These are phyloP conservation scores for Catocala sponsa DNA, from an alignment of 2,888 invertebrate genomes.

Conservation along the genomic window DNA sequence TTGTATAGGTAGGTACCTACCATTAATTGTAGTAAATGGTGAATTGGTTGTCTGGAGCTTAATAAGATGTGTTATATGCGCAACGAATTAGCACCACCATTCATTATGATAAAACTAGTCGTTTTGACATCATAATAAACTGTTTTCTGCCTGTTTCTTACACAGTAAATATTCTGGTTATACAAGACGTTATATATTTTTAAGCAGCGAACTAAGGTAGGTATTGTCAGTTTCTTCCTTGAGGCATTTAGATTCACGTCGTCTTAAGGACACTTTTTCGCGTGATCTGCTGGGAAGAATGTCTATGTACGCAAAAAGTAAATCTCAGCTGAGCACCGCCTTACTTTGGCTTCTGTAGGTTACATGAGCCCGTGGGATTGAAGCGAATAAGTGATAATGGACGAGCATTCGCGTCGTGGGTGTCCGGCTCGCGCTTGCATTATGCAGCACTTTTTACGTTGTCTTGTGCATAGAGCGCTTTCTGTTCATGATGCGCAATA, in stretches of 20 bases:
- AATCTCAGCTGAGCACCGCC: slow-evolving; percentile 73
- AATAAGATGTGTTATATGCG: too few species aligned
- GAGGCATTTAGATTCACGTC: slow-evolving; percentile 38
- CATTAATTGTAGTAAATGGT: too few species aligned
- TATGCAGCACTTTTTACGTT: slow-evolving; percentile 77
- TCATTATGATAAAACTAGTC: too few species aligned
- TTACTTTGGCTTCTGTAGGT: slow-evolving; percentile 77
- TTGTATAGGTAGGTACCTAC: too few species aligned
- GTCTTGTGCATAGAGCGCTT: slow-evolving; percentile 60
- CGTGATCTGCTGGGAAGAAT: slow-evolving; percentile 72
- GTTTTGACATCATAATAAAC: too few species aligned
- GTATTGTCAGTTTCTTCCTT: slow-evolving; percentile 32
- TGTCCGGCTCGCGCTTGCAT: slow-evolving; percentile 76
- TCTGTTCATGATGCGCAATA: slow-evolving; percentile 73
- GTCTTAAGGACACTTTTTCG: slow-evolving; percentile 57
- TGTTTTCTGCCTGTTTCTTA: too few species aligned
- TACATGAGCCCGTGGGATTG: slow-evolving; percentile 83
- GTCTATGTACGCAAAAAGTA: slow-evolving; percentile 68
- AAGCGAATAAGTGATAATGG: slow-evolving; percentile 65
- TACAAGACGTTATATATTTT: slow-evolving; percentile 5
- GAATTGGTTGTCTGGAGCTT: too few species aligned
- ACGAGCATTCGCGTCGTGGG: slow-evolving; percentile 80
- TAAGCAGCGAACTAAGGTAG: neutral
- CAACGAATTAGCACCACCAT: too few species aligned
- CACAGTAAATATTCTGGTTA: slow-evolving; percentile 4